A percentile compares a stretch with the other conserved stretches of the same genome.
Evolutionary conservation across 2,113 vertebrate species (phyloP).

Genomic region (Protobothrops mucrosquamatus): DNA sequence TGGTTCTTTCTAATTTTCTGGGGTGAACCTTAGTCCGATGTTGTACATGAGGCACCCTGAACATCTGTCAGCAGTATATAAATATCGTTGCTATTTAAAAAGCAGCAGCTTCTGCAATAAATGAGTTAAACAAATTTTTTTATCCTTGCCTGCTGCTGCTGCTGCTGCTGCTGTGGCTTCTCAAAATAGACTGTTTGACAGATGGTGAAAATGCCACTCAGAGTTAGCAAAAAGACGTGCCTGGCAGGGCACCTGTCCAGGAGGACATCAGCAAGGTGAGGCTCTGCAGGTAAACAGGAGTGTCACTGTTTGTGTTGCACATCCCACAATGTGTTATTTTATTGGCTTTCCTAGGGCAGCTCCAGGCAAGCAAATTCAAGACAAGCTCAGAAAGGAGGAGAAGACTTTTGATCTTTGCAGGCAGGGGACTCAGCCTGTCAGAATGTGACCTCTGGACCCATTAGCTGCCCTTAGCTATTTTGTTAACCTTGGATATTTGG

Average conservation of each 20-base stretch:
- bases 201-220: constrained; percentile 39
- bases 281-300: constrained; percentile 4
- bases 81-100: not conserved
- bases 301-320: constrained; percentile 35
- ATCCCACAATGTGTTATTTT: not conserved
- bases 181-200: constrained; percentile 29
- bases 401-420: not conserved
- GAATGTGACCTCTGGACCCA: not conserved
- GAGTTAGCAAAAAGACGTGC: not conserved
- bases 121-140: constrained; percentile 1
- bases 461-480: not conserved
- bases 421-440: not conserved
- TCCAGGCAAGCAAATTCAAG: constrained; percentile 12
- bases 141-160: constrained; percentile 36
- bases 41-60: not conserved
- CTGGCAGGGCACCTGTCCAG: not conserved
- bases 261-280: constrained; percentile 26
- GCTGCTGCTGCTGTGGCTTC: constrained; percentile 33
- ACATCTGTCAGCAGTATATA: not conserved
- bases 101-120: not conserved
- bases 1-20: not conserved
- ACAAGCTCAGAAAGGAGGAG: not conserved
- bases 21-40: not conserved
- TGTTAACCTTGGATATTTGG: not conserved
- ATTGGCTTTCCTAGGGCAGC: not conserved